These are phyloP conservation scores for Tauraco hartlaubi DNA, from an alignment of 2,797 vertebrate species.

Conservation along the genomic window DNA sequence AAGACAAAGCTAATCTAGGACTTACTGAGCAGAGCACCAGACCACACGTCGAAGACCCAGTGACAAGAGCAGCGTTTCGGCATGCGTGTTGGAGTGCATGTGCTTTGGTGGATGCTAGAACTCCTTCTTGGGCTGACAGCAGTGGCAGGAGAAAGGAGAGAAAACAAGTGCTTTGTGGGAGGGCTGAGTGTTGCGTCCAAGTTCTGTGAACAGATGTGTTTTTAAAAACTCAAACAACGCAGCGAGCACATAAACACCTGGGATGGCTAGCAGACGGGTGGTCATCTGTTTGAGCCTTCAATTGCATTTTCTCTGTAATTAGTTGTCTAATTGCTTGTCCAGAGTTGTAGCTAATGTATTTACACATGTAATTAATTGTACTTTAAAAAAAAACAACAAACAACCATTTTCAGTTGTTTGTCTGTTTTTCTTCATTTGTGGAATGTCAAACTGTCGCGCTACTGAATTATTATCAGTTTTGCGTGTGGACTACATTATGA, in stretches of 20 bases:
- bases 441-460: rapidly evolving
- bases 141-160: too few species aligned
- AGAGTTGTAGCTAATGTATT: neutral
- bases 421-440: neutral
- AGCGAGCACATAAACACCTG: neutral
- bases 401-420: neutral
- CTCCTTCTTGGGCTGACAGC: neutral
- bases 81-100: rapidly evolving
- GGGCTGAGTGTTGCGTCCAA: neutral
- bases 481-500: neutral
- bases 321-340: conserved; percentile 30
- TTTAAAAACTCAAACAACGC: neutral
- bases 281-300: conserved; percentile 8
- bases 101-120: neutral
- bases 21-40: neutral
- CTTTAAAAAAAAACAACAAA: neutral
- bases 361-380: conserved; percentile 6
- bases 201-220: neutral
- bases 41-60: neutral
- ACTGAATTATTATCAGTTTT: neutral
- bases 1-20: neutral
- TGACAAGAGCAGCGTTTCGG: neutral
- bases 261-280: neutral
- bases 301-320: neutral
- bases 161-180: neutral